These are phyloP conservation scores for Eubasilissa regina DNA, from an alignment of 1,140 invertebrate species.

Conservation along the genomic window DNA sequence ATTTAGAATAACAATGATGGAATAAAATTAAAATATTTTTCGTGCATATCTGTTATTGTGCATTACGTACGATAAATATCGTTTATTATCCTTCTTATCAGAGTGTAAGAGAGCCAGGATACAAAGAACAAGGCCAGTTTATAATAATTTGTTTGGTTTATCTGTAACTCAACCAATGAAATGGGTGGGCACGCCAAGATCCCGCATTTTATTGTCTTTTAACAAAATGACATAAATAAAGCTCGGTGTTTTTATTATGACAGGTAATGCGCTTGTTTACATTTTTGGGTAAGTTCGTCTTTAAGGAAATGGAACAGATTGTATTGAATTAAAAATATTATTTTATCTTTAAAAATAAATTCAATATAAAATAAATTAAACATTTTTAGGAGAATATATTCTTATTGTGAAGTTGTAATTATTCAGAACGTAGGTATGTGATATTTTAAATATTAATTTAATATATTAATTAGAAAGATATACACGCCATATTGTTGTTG, in stretches of 20 bases:
- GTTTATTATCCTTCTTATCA: constrained; percentile 5
- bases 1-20: too few species aligned
- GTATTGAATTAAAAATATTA: too few species aligned
- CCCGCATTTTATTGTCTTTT: constrained; percentile 37
- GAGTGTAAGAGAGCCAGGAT: not conserved
- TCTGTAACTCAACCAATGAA: constrained; percentile 14
- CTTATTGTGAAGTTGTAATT: too few species aligned
- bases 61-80: not conserved
- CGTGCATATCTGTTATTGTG: too few species aligned
- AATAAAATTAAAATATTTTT: too few species aligned
- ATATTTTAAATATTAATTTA: too few species aligned
- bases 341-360: too few species aligned
- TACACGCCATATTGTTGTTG: too few species aligned
- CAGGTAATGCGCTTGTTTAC: constrained; percentile 27
- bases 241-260: constrained; percentile 32
- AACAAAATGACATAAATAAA: constrained; percentile 33
- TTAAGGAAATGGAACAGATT: not conserved
- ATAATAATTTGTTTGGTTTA: constrained; percentile 39
- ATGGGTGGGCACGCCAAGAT: constrained; percentile 26
- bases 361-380: too few species aligned
- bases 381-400: too few species aligned
- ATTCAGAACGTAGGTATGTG: too few species aligned
- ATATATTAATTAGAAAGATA: too few species aligned
- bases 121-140: constrained; percentile 1
- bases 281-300: not conserved